Evolutionary conservation across 2,888 invertebrate species (phyloP).

Genomic region (Boloria euphrosyne): DNA sequence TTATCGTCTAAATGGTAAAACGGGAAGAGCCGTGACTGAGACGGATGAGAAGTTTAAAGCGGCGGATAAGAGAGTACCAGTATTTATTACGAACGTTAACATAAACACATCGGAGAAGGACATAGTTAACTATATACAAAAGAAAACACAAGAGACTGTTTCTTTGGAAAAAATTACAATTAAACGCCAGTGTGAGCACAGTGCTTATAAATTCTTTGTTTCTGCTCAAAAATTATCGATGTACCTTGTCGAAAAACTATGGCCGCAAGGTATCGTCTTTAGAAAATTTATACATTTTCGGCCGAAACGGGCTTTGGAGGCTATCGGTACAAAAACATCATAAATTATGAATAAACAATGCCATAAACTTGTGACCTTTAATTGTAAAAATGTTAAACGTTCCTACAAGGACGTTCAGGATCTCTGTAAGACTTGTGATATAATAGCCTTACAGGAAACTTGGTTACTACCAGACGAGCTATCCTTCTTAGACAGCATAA

Average conservation of each 20-base stretch:
- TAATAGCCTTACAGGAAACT: neutral
- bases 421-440: slow-evolving; percentile 23
- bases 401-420: too few species aligned
- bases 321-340: neutral
- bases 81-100: slow-evolving; percentile 44
- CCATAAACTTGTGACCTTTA: too few species aligned
- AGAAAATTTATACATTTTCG: slow-evolving; percentile 20
- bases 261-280: slow-evolving; percentile 25
- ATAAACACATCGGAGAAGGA: slow-evolving; percentile 35
- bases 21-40: slow-evolving; percentile 4
- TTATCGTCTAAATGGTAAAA: neutral
- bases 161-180: slow-evolving; percentile 28
- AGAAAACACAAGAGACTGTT: slow-evolving; percentile 38
- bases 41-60: slow-evolving; percentile 34
- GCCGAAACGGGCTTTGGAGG: neutral
- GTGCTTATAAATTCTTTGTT: slow-evolving; percentile 22
- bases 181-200: slow-evolving; percentile 1
- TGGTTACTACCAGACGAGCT: slow-evolving; percentile 10
- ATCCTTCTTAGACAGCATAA: slow-evolving; percentile 19
- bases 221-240: neutral
- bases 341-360: too few species aligned
- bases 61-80: slow-evolving; percentile 36
- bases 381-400: too few species aligned
- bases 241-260: slow-evolving; percentile 22
- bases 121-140: slow-evolving; percentile 36